Evolutionary conservation across 2,113 vertebrate genomes (phyloP), one percentile per base, ranked within the genome.

Genomic region (Coregonus clupeaformis): DNA sequence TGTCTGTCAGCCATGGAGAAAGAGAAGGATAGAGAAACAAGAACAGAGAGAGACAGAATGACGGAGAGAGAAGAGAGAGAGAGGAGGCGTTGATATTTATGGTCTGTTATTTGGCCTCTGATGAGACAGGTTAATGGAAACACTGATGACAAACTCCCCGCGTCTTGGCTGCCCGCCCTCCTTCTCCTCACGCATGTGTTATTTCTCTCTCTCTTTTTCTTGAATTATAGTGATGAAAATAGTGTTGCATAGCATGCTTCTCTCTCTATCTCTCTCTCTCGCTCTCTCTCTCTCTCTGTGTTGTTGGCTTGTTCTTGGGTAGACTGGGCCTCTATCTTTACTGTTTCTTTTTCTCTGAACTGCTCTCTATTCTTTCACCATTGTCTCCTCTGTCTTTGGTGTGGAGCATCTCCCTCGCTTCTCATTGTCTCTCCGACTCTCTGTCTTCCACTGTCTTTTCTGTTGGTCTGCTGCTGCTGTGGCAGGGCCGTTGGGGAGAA

Each of bases 111-210:
- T 68, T 82, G 76, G 22, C 64, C 52, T 36, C 32, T 42, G 64
- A 71, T 64, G 69, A 75, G 49, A 24, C 64, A 69, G 64, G 66
- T 64, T 75, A 75, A 71, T 78, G 68, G 57, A 36, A 72, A 69
- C 32, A 57, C 36, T 57, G 79, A 80, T 69, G 63, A 65, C 62
- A 68, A 71, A 68, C 55, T 63, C 72, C 42, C 30, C 7, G 60
- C 62, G 49, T 62, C 63, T 55, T 67, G 55, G 4, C 57, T 27
- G 63, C 65, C 60, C n/a, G 5, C n/a, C 57, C 57, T 60, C n/a
- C 13, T 60, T 22, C 20, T n/a, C 57, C n/a, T n/a, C 69, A 14
- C 24, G 9, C 9, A 7, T 42, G 36, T 42, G 2, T 42, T 42
- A 42, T 47, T 6, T 45, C 6, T 45, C 11, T 45, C 42, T 45